phyloP scores from a whole-genome alignment of 2,797 vertebrate genomes.

The Gouania willdenowi region DNA sequence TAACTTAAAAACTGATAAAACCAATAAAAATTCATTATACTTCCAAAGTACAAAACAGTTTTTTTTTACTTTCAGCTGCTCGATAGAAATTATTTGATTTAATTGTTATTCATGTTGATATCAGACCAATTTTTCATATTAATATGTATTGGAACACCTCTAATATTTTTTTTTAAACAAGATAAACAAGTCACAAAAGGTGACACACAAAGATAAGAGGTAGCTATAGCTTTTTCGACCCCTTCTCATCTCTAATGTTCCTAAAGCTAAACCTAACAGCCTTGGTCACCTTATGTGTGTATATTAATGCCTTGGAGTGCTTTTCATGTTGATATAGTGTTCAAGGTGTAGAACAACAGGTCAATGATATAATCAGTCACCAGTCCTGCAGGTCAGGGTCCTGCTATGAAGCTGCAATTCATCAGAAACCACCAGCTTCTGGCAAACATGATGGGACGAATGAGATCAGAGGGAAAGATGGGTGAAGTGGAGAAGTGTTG shows the following conservation, averaged over 20 bases:
- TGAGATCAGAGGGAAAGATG: constrained; percentile 30
- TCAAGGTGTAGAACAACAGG: constrained; percentile 45
- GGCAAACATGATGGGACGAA: constrained; percentile 36
- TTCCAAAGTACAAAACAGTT: no score
- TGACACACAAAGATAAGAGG: constrained; percentile 43
- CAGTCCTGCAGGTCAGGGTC: constrained; percentile 66
- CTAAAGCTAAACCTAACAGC: constrained; percentile 32
- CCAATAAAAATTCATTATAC: no score
- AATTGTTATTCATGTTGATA: no score
- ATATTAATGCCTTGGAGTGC: constrained; percentile 8
- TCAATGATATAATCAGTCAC: constrained; percentile 71
- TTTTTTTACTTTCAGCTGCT: no score
- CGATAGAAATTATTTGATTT: no score
- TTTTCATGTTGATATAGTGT: constrained; percentile 34
- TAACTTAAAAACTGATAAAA: no score
- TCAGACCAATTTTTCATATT: no score
- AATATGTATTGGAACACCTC: no score
- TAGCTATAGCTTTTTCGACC: constrained; percentile 8
- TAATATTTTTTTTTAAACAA: constrained; percentile 44
- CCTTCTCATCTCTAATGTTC: constrained; percentile 7
- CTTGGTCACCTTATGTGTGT: constrained; percentile 43
- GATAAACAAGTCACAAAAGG: constrained; percentile 47
- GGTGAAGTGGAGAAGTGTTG: constrained; percentile 43
- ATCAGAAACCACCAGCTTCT: constrained; percentile 71
- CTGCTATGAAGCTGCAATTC: constrained; percentile 59